phyloP scores from a whole-genome alignment of 1,140 invertebrate species.

The Oreohelix idahoensis region DNA sequence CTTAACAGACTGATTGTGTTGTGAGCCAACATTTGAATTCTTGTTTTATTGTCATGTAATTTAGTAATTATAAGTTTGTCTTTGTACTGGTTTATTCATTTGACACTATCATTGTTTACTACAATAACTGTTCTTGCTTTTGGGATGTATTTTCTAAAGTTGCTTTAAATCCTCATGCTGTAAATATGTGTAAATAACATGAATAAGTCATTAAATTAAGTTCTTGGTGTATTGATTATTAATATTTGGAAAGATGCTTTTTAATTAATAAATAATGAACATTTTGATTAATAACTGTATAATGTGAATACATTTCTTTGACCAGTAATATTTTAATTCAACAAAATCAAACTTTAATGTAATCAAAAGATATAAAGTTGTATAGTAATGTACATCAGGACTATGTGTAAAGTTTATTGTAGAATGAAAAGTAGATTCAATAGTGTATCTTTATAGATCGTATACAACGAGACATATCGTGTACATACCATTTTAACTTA shows the following conservation, averaged over 20 bases:
- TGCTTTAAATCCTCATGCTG: background rate
- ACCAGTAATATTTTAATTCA: background rate
- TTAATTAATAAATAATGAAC: background rate
- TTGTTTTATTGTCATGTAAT: background rate
- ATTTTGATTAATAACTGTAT: background rate
- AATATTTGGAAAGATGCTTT: background rate
- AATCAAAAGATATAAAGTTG: background rate
- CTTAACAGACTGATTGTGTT: no score
- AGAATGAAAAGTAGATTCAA: background rate
- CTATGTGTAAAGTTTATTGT: background rate
- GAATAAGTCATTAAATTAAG: background rate
- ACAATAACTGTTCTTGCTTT: background rate
- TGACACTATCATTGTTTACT: background rate
- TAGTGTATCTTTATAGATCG: background rate
- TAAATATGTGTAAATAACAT: background rate
- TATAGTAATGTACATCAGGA: conserved; percentile 1
- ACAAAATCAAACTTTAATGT: background rate
- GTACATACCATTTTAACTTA: background rate
- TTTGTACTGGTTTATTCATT: background rate
- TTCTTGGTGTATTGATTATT: background rate
- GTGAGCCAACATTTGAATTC: background rate
- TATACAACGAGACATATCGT: background rate
- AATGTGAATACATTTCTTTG: background rate
- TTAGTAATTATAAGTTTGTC: background rate
- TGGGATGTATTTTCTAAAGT: background rate